Conservation (phyloP, 2,888 invertebrate species). For the Pyrrhia umbra region DNA sequence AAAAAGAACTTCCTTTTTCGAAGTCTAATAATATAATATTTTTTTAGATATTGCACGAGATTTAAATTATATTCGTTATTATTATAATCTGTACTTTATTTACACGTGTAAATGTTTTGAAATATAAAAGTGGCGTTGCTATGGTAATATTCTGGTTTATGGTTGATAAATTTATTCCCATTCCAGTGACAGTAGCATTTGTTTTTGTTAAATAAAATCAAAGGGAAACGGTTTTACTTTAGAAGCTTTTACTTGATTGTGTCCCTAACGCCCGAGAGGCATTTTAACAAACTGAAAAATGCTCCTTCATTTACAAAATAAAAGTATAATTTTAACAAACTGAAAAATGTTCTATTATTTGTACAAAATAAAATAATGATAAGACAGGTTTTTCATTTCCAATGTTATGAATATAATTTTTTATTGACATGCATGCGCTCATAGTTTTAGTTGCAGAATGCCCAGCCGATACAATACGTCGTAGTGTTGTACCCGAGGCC, state of each 20-base stretch:
- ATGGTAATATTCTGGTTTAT: background rate
- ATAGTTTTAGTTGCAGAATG: conserved; percentile 66
- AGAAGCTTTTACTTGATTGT: conserved; percentile 31
- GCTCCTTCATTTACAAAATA: background rate
- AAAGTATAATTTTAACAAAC: background rate
- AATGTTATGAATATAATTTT: too few species aligned
- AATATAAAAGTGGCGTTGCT: too few species aligned
- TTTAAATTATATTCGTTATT: background rate
- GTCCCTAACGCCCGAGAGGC: background rate
- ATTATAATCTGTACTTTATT: too few species aligned
- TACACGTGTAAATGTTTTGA: too few species aligned
- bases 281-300: background rate
- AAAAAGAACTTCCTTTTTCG: too few species aligned
- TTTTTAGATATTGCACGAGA: too few species aligned
- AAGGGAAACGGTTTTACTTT: conserved; percentile 1
- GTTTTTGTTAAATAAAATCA: conserved; percentile 12
- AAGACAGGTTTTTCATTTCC: too few species aligned
- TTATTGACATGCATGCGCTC: too few species aligned
- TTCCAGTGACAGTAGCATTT: background rate
- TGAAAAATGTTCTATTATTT: too few species aligned
- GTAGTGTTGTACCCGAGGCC: conserved; percentile 76
- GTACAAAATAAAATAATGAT: too few species aligned
- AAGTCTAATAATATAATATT: too few species aligned
- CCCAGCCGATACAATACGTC: conserved; percentile 55
- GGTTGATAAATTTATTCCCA: background rate